Evolutionary conservation across 2,113 vertebrate genomes (phyloP).

Genomic region (Naja naja): DNA sequence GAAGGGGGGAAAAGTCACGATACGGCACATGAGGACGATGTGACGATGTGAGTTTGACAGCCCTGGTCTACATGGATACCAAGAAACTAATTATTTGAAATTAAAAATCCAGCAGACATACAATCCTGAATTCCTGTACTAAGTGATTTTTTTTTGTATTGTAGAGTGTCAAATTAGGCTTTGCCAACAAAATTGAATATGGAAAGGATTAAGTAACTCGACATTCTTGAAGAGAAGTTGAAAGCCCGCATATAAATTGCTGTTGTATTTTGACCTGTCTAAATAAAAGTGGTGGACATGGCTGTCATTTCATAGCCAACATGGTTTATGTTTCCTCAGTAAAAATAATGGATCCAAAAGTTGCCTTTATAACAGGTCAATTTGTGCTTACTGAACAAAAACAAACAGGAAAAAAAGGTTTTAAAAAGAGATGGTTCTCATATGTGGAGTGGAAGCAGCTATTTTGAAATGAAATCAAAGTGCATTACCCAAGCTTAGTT

Average conservation of each 20-base stretch:
- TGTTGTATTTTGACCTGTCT: not conserved
- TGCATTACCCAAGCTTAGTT: not conserved
- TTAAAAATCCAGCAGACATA: fast-evolving
- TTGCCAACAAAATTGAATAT: not conserved
- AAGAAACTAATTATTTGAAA: not conserved
- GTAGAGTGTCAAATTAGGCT: not conserved
- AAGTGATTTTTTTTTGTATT: not conserved
- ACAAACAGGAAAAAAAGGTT: not conserved
- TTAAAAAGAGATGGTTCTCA: not conserved
- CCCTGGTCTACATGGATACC: not conserved
- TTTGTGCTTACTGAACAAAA: not conserved
- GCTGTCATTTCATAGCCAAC: not conserved
- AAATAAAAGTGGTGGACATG: not conserved
- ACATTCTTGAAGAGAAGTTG: not conserved
- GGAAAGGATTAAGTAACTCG: not conserved
- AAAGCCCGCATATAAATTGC: not conserved
- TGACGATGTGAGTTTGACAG: too few relatives aligned
- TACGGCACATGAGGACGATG: too few relatives aligned
- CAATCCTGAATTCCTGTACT: not conserved
- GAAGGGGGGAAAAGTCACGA: too few relatives aligned
- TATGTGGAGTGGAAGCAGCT: not conserved
- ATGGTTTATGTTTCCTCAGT: not conserved
- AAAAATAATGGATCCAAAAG: not conserved
- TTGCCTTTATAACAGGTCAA: not conserved
- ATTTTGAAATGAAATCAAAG: not conserved